Evolutionary conservation across 2,888 invertebrate species (phyloP), one percentile per base, ranked within the genome.

Genomic region (Drosophila siamana): DNA sequence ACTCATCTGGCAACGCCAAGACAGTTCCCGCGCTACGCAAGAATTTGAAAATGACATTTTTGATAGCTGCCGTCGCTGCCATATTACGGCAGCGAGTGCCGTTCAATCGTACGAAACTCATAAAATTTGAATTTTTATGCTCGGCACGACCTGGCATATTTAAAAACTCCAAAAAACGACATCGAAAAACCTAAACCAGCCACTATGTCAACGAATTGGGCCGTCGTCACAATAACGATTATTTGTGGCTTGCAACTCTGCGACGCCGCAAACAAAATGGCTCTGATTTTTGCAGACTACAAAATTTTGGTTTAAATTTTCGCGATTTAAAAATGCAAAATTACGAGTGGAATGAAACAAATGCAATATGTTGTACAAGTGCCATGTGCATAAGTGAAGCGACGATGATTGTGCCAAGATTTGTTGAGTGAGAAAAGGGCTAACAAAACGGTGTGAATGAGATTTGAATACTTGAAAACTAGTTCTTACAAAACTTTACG

Each of bases 211-310:
- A 51, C 8, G 60, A 71, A 40, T 44, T 72, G 60, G 59, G 1
- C 26, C 33, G 68, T 30, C 74, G 73, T 64, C 43, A 36, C 7
- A 15, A 59, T 7, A 38, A 38, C 60, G 71, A 74, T 66, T 24
- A 70, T 26, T 41, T n/a, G 22, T 46, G 64, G 71, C 65, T 28
- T 67, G 59, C 54, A 62, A 62, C 67, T 65, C 71, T 78, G 70
- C 71, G 64, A 54, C 67, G 71, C 75, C 85, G 87, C 83, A 87
- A 83, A 87, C 88, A 83, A 83, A 78, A 83, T 83, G 83, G 83
- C 81, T 84, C 72, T 84, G 78, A 72, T 76, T 83, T 87, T 79
- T 77, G 88, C 83, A 83, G 82, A 78, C 73, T 57, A 48, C 52
- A 63, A 43, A 70, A 74, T 40, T 43, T 52, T 40, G n/a, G 38